A percentile compares a stretch with the other conserved stretches of the same genome.
These are phyloP conservation scores for Thecophora atra DNA, from an alignment of 2,888 invertebrate species.

Conservation along the genomic window DNA sequence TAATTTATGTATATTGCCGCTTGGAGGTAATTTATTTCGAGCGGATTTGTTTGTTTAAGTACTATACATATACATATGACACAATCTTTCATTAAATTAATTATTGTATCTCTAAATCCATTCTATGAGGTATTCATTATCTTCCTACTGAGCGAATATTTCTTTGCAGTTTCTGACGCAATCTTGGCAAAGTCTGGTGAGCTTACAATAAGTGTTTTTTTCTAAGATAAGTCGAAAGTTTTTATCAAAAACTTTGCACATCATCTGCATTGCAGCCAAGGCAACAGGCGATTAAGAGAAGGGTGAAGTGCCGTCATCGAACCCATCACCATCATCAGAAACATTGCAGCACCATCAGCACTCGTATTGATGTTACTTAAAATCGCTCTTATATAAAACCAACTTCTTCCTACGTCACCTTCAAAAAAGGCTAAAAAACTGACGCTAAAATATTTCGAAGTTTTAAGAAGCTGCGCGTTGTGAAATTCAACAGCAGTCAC, in stretches of 20 bases:
- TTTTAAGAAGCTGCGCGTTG: neutral
- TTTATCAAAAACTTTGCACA: neutral
- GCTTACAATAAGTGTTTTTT: neutral
- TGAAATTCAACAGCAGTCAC: constrained; percentile 7
- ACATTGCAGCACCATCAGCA: too few species aligned
- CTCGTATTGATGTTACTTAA: neutral
- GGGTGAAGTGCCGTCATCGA: neutral
- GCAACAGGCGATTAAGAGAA: too few species aligned
- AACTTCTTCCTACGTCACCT: neutral
- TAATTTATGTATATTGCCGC: too few species aligned
- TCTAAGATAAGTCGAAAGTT: neutral
- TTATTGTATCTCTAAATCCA: too few species aligned
- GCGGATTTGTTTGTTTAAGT: too few species aligned
- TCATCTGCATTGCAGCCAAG: constrained; percentile 6
- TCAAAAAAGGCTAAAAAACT: neutral
- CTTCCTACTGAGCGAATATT: too few species aligned
- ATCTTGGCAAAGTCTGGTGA: too few species aligned
- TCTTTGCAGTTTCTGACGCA: too few species aligned
- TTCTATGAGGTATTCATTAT: too few species aligned
- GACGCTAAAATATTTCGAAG: neutral
- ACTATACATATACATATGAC: too few species aligned
- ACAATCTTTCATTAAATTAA: too few species aligned
- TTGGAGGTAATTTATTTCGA: too few species aligned
- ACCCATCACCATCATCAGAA: neutral
- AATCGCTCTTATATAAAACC: constrained; percentile 20